Conservation (phyloP, 2,888 invertebrate genomes). For the Orchesella flavescens region DNA sequence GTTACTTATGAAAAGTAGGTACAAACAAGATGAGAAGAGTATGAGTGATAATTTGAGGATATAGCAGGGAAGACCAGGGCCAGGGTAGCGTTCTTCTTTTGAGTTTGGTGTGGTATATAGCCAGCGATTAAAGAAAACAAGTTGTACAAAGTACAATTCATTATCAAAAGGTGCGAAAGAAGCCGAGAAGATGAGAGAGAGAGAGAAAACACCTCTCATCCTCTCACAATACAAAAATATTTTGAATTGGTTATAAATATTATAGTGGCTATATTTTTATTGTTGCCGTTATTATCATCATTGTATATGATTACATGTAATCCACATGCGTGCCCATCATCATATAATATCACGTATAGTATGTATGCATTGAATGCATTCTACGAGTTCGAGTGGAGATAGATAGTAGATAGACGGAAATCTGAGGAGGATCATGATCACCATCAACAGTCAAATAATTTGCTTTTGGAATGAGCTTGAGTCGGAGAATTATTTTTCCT, state of each 20-base stretch:
- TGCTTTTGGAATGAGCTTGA: constrained; percentile 3
- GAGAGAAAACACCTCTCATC: not conserved
- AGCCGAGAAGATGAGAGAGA: not conserved
- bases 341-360: not conserved
- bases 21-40: constrained; percentile 19
- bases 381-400: too few species aligned
- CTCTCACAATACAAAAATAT: not conserved
- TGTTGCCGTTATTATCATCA: constrained; percentile 11
- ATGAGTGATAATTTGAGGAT: not conserved
- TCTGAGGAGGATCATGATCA: too few species aligned
- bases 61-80: not conserved
- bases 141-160: not conserved
- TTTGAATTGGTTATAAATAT: not conserved
- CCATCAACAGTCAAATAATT: constrained; percentile 54
- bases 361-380: too few species aligned
- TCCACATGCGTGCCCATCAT: not conserved
- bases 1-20: constrained; percentile 47
- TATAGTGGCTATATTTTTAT: constrained; percentile 8
- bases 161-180: constrained; percentile 25
- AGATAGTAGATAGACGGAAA: too few species aligned
- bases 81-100: not conserved
- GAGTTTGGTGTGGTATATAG: not conserved
- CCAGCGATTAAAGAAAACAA: not conserved
- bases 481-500: not conserved
- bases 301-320: constrained; percentile 33